Conservation (phyloP, 1,140 invertebrate species). For the Bombus impatiens region DNA sequence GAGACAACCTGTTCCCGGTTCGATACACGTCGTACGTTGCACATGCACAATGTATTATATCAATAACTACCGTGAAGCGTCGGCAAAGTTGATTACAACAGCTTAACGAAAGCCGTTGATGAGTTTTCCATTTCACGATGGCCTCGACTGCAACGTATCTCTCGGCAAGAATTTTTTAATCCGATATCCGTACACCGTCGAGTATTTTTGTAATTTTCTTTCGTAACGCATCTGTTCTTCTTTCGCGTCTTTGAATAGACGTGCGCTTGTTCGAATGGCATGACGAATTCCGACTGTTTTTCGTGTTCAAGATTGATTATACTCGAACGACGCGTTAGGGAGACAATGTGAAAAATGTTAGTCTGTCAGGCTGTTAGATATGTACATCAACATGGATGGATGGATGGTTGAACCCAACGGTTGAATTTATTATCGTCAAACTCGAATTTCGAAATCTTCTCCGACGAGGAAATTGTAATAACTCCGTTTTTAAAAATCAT, state of each 20-base stretch:
- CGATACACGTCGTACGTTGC: neutral
- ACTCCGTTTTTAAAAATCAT: too few relatives aligned
- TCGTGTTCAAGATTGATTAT: neutral
- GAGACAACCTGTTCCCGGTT: neutral
- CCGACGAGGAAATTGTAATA: too few relatives aligned
- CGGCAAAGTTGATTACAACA: slow-evolving; percentile 13
- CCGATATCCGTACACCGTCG: neutral
- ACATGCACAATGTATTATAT: neutral
- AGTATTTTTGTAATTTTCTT: neutral
- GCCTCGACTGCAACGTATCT: neutral
- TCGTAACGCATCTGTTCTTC: too few relatives aligned
- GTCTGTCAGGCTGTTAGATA: neutral
- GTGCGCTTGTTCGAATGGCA: neutral
- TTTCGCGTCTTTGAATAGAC: neutral
- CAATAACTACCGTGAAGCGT: neutral
- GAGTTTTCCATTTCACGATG: slow-evolving; percentile 16
- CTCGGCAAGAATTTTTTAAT: slow-evolving; percentile 10
- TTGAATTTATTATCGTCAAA: neutral
- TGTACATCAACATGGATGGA: neutral
- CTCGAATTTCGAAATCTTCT: too few relatives aligned
- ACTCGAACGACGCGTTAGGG: neutral
- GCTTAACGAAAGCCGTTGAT: neutral
- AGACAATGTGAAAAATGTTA: neutral
- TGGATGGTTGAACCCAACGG: neutral
- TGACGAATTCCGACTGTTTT: neutral